These are phyloP conservation scores for Poicephalus meyeri DNA, from an alignment of 2,113 vertebrate genomes.

Conservation along the genomic window DNA sequence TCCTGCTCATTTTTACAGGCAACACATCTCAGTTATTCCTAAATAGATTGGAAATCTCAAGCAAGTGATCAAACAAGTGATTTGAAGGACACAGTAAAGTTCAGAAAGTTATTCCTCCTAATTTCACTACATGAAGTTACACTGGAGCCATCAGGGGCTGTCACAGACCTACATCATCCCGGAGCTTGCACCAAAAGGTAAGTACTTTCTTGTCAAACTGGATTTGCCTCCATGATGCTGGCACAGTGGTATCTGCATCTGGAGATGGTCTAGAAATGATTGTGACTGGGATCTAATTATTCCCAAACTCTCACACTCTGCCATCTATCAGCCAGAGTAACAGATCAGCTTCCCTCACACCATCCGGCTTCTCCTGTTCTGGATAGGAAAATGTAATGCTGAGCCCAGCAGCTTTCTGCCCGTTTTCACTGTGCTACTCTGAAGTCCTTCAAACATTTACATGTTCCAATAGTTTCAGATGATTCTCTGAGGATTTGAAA, in stretches of 20 bases:
- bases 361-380: neutral
- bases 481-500: neutral
- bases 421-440: neutral
- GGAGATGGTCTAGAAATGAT: neutral
- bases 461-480: neutral
- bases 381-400: neutral
- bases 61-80: neutral
- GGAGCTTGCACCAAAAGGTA: neutral
- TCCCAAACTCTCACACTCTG: neutral
- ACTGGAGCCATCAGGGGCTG: neutral
- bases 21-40: neutral
- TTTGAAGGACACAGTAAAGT: neutral
- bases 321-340: accelerated
- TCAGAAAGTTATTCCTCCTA: neutral
- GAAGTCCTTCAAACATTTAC: neutral
- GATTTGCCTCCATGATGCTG: neutral
- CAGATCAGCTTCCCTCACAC: neutral
- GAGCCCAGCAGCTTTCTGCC: neutral
- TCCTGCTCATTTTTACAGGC: neutral
- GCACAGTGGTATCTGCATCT: neutral
- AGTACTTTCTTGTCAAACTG: neutral
- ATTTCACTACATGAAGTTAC: neutral
- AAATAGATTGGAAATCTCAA: neutral
- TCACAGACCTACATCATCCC: neutral
- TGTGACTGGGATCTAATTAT: neutral